phyloP scores from a whole-genome alignment of 2,113 vertebrate genomes.

The Rhodinocichla rosea region DNA sequence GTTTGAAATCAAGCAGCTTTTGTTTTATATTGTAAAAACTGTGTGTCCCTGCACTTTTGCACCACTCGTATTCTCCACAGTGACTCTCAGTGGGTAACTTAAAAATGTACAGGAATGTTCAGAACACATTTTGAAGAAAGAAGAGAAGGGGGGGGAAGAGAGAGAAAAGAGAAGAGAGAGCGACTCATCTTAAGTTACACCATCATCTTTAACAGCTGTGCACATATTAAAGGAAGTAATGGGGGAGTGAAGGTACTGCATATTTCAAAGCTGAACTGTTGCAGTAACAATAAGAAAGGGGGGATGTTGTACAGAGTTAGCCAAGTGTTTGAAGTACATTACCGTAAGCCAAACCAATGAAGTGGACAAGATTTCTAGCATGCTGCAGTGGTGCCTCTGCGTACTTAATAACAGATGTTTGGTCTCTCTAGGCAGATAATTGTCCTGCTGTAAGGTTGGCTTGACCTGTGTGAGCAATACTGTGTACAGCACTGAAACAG shows the following conservation, averaged over 20 bases:
- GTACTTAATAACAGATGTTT: slow-evolving; percentile 96
- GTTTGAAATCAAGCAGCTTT: neutral
- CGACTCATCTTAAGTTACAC: slow-evolving; percentile 53
- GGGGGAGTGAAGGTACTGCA: slow-evolving; percentile 80
- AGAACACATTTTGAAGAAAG: slow-evolving; percentile 41
- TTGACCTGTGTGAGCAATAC: slow-evolving; percentile 88
- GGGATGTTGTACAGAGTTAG: slow-evolving; percentile 71
- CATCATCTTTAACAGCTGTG: slow-evolving; percentile 74
- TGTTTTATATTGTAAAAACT: slow-evolving; percentile 20
- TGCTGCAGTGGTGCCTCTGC: slow-evolving; percentile 87
- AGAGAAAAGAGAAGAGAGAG: neutral
- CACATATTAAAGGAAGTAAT: slow-evolving; percentile 63
- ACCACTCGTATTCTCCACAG: slow-evolving; percentile 15
- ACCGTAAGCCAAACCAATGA: slow-evolving; percentile 86
- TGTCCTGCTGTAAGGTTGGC: slow-evolving; percentile 89
- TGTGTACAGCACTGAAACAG: slow-evolving; percentile 70
- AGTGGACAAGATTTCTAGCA: slow-evolving; percentile 90
- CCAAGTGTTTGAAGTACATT: slow-evolving; percentile 90
- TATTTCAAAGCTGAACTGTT: slow-evolving; percentile 81
- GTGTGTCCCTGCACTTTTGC: slow-evolving; percentile 40
- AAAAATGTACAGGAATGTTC: slow-evolving; percentile 51
- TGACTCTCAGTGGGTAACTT: slow-evolving; percentile 52
- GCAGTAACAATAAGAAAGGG: slow-evolving; percentile 72
- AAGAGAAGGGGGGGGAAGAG: neutral
- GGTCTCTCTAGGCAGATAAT: slow-evolving; percentile 88